Base-by-base conservation (phyloP, 2,888 invertebrate species). In the Argynnis bischoffii region DNA sequence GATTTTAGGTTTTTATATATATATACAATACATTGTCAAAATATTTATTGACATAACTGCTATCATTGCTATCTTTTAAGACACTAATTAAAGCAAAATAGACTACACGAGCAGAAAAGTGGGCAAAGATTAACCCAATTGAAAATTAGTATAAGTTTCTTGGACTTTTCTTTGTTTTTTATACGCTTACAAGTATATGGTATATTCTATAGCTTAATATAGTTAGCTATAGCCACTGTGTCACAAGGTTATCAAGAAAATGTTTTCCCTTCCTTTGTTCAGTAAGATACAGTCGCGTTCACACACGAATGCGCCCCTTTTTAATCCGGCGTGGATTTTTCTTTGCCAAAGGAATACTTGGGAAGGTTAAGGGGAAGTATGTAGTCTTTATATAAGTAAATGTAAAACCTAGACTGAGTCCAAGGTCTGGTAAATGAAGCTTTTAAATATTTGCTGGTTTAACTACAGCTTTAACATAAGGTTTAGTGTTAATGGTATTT, bases 241-340 rank as follows among this genome's bases (percentile, higher is more conserved):
- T 3, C 0, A 26, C 56, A 47, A 18, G 53, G 64, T 65, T 78
- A 71, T 78, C 72, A 81, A 79, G 82, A 84, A 82, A 88, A 87
- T 89, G 85, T 86, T 87, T 84, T 84, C 84, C 84, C 81, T 74
- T 85, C 84, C 87, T 89, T 90, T 90, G 90, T 90, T 84, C 86
- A 66, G 78, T 79, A 78, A 89, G 90, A 91, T 89, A 89, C 90
- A 87, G 84, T 84, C 76, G 79, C 85, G 88, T 87, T 90, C 90
- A 90, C 90, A 91, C 91, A 90, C 86, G 89, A 81, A 77, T 84
- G 91, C 82, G 73, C 85, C 86, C 85, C 87, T 88, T 87, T 90
- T 89, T 90, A 90, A 91, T 90, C 88, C 84, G 72, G 78, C 82
- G 77, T 73, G 82, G 82, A 81, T 85, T 85, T 86, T 89, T 86